Evolutionary conservation across 2,888 invertebrate genomes (phyloP), one percentile per base, ranked within the genome.

Genomic region (Choristoneura rosaceana): DNA sequence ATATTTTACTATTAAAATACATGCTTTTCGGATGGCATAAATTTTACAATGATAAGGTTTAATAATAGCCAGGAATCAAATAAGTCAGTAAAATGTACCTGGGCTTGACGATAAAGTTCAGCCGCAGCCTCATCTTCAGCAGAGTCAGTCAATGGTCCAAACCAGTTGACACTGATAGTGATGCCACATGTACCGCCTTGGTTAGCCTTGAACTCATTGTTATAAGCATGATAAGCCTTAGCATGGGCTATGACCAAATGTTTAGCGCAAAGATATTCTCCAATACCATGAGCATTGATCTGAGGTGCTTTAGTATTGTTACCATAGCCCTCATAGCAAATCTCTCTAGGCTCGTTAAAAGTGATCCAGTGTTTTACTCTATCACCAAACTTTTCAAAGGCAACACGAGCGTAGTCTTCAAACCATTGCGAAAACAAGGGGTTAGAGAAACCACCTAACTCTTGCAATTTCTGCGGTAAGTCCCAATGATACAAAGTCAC

Each of bases 401-500:
- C n/a, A n/a, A n/a, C n/a, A n/a, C n/a, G n/a, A n/a, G n/a, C n/a
- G 76, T 94, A 95, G n/a, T 92, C 91, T 69, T 87, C 89, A 70
- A 94, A 95, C 89, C 94, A 94, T 50, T 90, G 86, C 0, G 90
- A 78, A 50, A 95, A 78, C 0, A 90, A 58, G 0, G 90, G 86
- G 74, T 93, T 94, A 0, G 86, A 74, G 71, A 91, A 94, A 10
- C 96, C 96, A 8, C 95, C 95, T 4, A 94, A 77, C 0, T 95
- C 92, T 76, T 95, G 95, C 0, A 96, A 83, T 59, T 89, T 88
- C 70, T 93, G 90, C 0, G 95, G 95, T 50, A 95, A 80, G 78
- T 95, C 95, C 91, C 94, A 95, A 73, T 95, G 95, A 77, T 93
- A 94, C 50, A 95, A 82, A 0, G 95, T 95, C 0, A 95, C 89